A percentile compares a stretch with the other conserved stretches of the same genome.
Conservation (phyloP, 1,140 invertebrate genomes). For the Lepidostoma basale region DNA sequence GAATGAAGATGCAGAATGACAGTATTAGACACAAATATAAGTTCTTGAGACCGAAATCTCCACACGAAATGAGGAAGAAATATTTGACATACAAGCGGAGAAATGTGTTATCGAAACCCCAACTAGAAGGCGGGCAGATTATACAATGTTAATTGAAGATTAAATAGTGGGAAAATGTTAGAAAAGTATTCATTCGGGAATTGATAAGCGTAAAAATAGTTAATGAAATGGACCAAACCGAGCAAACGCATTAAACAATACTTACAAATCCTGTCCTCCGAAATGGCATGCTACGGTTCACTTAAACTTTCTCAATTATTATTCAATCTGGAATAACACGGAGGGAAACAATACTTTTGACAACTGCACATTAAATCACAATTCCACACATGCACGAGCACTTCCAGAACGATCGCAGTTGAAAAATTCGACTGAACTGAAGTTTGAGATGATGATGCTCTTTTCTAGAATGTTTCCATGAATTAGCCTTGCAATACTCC, state of each 20-base stretch:
- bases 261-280: constrained; percentile 29
- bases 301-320: constrained; percentile 1
- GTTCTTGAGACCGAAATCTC: constrained; percentile 1
- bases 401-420: constrained; percentile 30
- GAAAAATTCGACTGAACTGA: constrained; percentile 31
- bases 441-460: constrained; percentile 18
- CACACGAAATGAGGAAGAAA: constrained; percentile 8
- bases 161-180: constrained; percentile 5
- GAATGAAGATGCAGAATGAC: constrained; percentile 9
- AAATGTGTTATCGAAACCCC: neutral
- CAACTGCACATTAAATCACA: constrained; percentile 17
- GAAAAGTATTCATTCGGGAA: constrained; percentile 27
- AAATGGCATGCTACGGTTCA: constrained; percentile 25
- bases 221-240: constrained; percentile 27
- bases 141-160: neutral
- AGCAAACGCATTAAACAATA: constrained; percentile 17
- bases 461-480: constrained; percentile 3
- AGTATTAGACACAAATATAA: constrained; percentile 7
- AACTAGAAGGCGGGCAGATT: neutral
- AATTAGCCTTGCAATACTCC: no score
- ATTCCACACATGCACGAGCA: constrained; percentile 18
- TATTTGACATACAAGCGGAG: neutral
- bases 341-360: constrained; percentile 23
- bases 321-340: constrained; percentile 10
- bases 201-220: constrained; percentile 37